A percentile compares a stretch with the other conserved stretches of the same genome.
Conservation (phyloP, 2,797 vertebrate genomes). For the Margarornis squamiger region DNA sequence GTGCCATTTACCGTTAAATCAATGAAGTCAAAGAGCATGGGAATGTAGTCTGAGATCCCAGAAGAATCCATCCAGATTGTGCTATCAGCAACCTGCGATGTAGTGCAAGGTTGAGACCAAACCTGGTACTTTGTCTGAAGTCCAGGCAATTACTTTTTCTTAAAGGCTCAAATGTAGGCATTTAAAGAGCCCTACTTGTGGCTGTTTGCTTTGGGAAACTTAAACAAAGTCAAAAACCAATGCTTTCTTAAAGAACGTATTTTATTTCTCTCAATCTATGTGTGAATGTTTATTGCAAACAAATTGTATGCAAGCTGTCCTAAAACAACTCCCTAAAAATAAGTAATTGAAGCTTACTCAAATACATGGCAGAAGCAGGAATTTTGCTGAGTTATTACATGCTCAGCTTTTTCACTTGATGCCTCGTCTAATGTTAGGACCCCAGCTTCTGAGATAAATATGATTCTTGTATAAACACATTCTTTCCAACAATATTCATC, state of each 20-base stretch:
- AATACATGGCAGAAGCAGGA: background rate
- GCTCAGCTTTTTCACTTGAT: slow-evolving; percentile 24
- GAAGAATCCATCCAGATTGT: slow-evolving; percentile 46
- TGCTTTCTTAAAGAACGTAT: background rate
- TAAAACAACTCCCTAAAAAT: background rate
- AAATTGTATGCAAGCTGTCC: background rate
- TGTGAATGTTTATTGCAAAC: background rate
- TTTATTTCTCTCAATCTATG: background rate
- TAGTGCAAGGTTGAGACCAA: slow-evolving; percentile 12
- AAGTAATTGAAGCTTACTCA: background rate
- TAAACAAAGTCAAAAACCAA: background rate
- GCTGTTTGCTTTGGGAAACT: background rate
- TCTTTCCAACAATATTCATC: slow-evolving; percentile 73
- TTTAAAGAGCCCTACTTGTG: background rate
- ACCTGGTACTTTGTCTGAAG: background rate
- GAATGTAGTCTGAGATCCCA: slow-evolving; percentile 58
- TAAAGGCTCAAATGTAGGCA: background rate
- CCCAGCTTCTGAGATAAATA: slow-evolving; percentile 47
- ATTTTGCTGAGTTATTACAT: slow-evolving; percentile 64
- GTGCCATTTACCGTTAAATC: slow-evolving; percentile 71
- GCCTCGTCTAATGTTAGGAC: slow-evolving; percentile 13
- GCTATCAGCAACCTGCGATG: slow-evolving; percentile 32
- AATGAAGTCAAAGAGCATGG: slow-evolving; percentile 77
- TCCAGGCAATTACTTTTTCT: background rate
- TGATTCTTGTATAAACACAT: slow-evolving; percentile 70